phyloP scores from a whole-genome alignment of 1,140 invertebrate species.

The Venturia canescens region DNA sequence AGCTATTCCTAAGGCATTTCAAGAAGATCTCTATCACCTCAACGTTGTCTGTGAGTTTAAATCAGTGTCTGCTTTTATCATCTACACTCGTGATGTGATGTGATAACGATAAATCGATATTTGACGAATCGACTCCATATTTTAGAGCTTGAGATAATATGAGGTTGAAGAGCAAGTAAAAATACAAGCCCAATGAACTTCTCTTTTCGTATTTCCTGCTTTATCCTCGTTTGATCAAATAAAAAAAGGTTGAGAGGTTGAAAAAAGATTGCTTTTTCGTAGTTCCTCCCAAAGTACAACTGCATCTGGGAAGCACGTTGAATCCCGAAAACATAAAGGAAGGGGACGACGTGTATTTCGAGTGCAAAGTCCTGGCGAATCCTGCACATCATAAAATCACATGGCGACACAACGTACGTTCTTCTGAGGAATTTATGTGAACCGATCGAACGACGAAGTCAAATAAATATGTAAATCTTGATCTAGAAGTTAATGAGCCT shows the following conservation, averaged over 20 bases:
- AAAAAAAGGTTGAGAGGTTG: too few relatives aligned
- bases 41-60: slow-evolving; percentile 91
- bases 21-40: slow-evolving; percentile 88
- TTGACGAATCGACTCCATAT: too few relatives aligned
- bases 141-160: too few relatives aligned
- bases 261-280: slow-evolving; percentile 73
- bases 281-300: slow-evolving; percentile 90
- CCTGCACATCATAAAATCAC: slow-evolving; percentile 89
- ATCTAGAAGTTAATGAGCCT: too few relatives aligned
- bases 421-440: too few relatives aligned
- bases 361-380: slow-evolving; percentile 93
- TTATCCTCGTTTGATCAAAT: too few relatives aligned
- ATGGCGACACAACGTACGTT: slow-evolving; percentile 92
- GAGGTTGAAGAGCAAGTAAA: too few relatives aligned
- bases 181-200: too few relatives aligned
- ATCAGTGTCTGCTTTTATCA: not conserved
- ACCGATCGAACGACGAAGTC: not conserved
- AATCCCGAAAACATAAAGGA: slow-evolving; percentile 93
- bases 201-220: too few relatives aligned
- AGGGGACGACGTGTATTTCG: slow-evolving; percentile 95
- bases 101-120: too few relatives aligned
- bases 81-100: too few relatives aligned
- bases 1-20: slow-evolving; percentile 81
- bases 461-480: too few relatives aligned
- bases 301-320: slow-evolving; percentile 89